Evolutionary conservation across 2,888 invertebrate species (phyloP).

Genomic region (Ichneumon xanthorius): DNA sequence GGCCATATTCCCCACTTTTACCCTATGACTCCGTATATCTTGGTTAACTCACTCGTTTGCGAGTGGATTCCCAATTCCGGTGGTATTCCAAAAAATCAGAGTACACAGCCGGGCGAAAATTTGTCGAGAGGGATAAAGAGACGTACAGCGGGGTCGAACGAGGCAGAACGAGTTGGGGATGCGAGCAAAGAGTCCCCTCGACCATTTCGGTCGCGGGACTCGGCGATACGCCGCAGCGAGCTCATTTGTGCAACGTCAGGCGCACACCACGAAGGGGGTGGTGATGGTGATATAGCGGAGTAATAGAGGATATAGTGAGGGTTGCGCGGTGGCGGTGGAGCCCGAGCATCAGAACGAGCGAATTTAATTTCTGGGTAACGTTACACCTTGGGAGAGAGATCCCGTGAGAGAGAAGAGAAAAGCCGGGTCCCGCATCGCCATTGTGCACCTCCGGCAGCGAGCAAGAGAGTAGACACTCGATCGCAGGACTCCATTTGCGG

Average conservation of each 20-base stretch:
- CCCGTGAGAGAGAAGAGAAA: slow-evolving; percentile 53
- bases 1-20: too few relatives aligned
- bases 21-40: too few relatives aligned
- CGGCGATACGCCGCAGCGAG: slow-evolving; percentile 74
- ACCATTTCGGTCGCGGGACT: slow-evolving; percentile 67
- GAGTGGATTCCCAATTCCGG: slow-evolving; percentile 22
- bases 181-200: slow-evolving; percentile 59
- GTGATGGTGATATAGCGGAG: slow-evolving; percentile 44
- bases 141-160: slow-evolving; percentile 47
- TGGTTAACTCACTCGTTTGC: slow-evolving; percentile 47
- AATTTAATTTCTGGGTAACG: slow-evolving; percentile 84
- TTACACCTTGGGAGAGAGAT: slow-evolving; percentile 81
- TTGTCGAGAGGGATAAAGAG: slow-evolving; percentile 40
- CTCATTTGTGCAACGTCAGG: slow-evolving; percentile 77
- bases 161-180: slow-evolving; percentile 49
- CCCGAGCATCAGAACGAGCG: slow-evolving; percentile 72
- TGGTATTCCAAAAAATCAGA: slow-evolving; percentile 56
- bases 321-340: slow-evolving; percentile 57
- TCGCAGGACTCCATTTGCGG: slow-evolving; percentile 85
- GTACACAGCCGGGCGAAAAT: slow-evolving; percentile 51
- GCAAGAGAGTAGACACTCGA: slow-evolving; percentile 81
- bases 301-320: slow-evolving; percentile 36
- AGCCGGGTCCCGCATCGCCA: slow-evolving; percentile 69
- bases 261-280: slow-evolving; percentile 57
- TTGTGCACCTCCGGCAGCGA: slow-evolving; percentile 78